These are phyloP conservation scores for Hirudinaria manillensis DNA, from an alignment of 2,888 invertebrate species.

Conservation along the genomic window DNA sequence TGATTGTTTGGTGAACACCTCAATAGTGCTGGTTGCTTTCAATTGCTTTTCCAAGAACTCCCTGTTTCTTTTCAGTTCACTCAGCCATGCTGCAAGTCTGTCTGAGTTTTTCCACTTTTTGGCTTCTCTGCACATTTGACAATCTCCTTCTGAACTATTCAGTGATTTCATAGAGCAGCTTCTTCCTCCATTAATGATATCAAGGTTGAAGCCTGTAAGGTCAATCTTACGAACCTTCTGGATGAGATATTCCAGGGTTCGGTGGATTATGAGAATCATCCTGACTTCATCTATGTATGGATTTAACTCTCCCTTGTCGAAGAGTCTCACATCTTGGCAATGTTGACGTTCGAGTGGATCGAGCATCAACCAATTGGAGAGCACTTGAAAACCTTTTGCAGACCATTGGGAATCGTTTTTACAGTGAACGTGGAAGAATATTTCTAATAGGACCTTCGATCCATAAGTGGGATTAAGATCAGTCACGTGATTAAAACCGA, in stretches of 20 bases:
- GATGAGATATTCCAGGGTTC: background rate
- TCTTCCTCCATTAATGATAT: background rate
- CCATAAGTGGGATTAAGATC: constrained; percentile 7
- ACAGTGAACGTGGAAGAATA: constrained; percentile 12
- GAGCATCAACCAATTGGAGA: background rate
- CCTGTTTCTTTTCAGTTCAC: background rate
- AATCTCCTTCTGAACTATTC: no score
- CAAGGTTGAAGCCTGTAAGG: background rate
- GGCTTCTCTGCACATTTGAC: background rate
- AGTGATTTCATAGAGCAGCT: no score
- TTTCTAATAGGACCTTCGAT: background rate
- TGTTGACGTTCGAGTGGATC: background rate
- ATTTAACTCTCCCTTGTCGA: constrained; percentile 52
- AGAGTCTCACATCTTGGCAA: constrained; percentile 42
- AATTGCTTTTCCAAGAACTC: background rate
- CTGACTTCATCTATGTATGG: constrained; percentile 46
- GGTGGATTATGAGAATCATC: constrained; percentile 20
- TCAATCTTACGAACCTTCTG: no score
- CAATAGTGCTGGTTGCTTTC: background rate
- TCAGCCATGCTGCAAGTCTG: background rate
- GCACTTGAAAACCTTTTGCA: background rate
- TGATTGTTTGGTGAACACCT: background rate
- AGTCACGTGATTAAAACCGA: background rate
- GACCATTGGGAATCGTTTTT: background rate
- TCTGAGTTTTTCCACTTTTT: background rate